These are phyloP conservation scores for Drosophila putrida DNA, from an alignment of 2,888 invertebrate genomes.

Conservation along the genomic window DNA sequence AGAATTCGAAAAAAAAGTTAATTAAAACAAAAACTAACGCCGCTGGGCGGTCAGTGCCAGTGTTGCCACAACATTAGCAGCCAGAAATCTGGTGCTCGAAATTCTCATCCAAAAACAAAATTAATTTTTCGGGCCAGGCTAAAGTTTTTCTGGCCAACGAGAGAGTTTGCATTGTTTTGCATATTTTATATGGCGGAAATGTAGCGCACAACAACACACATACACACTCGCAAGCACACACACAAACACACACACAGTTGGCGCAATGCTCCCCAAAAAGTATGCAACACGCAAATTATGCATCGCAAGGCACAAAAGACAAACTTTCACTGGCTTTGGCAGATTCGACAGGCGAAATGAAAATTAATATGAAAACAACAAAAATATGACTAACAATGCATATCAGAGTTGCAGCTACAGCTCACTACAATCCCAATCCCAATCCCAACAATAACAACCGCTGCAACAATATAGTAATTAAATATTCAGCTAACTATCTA, in stretches of 20 bases:
- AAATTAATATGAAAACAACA: slow-evolving; percentile 69
- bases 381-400: slow-evolving; percentile 46
- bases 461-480: slow-evolving; percentile 63
- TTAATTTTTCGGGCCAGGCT: slow-evolving; percentile 67
- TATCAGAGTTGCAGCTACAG: slow-evolving; percentile 37
- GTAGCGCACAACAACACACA: slow-evolving; percentile 57
- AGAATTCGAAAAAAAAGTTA: slow-evolving; percentile 54
- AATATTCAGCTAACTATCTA: slow-evolving; percentile 58
- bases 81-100: slow-evolving; percentile 61
- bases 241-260: slow-evolving; percentile 5
- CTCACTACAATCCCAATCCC: slow-evolving; percentile 7
- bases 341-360: slow-evolving; percentile 74
- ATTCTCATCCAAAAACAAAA: slow-evolving; percentile 70
- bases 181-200: slow-evolving; percentile 77
- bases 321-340: slow-evolving; percentile 71
- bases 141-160: slow-evolving; percentile 58
- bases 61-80: slow-evolving; percentile 70
- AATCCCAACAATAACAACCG: slow-evolving; percentile 28
- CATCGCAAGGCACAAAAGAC: slow-evolving; percentile 72
- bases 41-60: slow-evolving; percentile 20
- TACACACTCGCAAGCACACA: slow-evolving; percentile 24
- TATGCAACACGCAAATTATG: slow-evolving; percentile 76
- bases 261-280: slow-evolving; percentile 43
- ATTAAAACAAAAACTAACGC: slow-evolving; percentile 69
- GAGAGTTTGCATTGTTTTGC: slow-evolving; percentile 77